Base-by-base conservation (phyloP, 2,113 vertebrate genomes). In the human region DNA sequence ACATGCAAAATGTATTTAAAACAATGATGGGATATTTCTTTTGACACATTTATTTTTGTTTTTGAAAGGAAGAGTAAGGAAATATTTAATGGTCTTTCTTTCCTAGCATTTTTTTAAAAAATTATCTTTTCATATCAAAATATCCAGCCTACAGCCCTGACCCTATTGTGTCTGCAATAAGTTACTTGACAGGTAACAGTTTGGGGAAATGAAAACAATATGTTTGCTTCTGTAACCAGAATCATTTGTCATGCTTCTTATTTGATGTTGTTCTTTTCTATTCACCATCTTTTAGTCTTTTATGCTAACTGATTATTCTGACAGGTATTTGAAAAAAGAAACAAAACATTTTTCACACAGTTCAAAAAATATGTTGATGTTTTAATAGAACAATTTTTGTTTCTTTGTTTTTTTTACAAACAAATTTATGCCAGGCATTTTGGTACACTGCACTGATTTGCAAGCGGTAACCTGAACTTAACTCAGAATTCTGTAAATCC, bases 1-100 rank as follows among this genome's bases (percentile, higher is more conserved):
- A 98, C 94, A 98, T 93, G 85, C 90, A 85, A 85, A 88, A 76
- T 96, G 89, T 89, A 66, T 96, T 97, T 93, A 94, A 93, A 92
- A 38, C 81, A 70, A 48, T 7, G 27, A 35, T 35, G 25, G 45
- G 11, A 2, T 84, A 61, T 91, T 93, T 86, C 59, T 95, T 86
- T n/a, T 27, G 72, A 93, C 55, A 89, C 57, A 92, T 89, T 23
- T 93, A 50, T 64, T 90, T 48, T 93, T 68, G 22, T 76, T 79
- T 93, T 86, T 45, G 9, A 92, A 90, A 92, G 57, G 40, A 50
- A 73, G 40, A 38, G 52, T 85, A 40, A 94, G n/a, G 80, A 93
- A 43, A 76, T 8, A 38, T 88, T 75, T 43, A 40, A 52, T 92
- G 32, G 80, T 80, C 17, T 20, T 73, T 76, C 2, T 61, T 35